Conservation (phyloP, 2,113 vertebrate genomes). For the Chelonoidis abingdonii region DNA sequence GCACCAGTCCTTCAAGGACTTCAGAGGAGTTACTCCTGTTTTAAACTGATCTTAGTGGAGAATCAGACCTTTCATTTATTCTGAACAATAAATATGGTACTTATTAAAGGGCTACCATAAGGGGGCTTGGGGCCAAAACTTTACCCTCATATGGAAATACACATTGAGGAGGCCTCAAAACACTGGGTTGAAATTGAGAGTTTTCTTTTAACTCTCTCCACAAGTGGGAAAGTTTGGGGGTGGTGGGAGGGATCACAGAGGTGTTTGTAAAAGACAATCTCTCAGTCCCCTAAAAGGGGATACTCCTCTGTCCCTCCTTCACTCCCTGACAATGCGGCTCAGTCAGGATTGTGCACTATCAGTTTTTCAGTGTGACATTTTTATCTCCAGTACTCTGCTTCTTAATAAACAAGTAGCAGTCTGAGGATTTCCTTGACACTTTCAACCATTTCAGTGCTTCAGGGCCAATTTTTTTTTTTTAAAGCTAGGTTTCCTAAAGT, state of each 20-base stretch:
- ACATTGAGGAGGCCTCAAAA: background rate
- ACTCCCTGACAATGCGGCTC: background rate
- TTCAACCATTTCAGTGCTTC: background rate
- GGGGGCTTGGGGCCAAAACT: background rate
- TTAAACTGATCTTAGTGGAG: background rate
- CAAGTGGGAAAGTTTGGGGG: background rate
- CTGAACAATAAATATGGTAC: background rate
- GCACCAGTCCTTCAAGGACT: background rate
- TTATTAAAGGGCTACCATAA: background rate
- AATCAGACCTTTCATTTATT: background rate
- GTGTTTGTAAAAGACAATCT: background rate
- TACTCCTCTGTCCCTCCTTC: background rate
- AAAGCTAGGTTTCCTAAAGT: background rate
- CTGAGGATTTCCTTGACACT: background rate
- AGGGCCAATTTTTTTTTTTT: background rate
- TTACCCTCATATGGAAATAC: fast-evolving
- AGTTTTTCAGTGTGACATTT: background rate
- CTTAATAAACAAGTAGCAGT: background rate
- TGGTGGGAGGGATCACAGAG: background rate
- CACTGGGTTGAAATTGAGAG: background rate
- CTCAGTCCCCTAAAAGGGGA: background rate
- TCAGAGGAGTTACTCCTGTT: background rate
- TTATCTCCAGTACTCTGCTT: background rate
- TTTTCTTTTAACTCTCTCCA: background rate
- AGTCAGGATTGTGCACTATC: background rate